Evolutionary conservation across 1,140 invertebrate species (phyloP), one percentile per base, ranked within the genome.

Genomic region (Myzus persicae): DNA sequence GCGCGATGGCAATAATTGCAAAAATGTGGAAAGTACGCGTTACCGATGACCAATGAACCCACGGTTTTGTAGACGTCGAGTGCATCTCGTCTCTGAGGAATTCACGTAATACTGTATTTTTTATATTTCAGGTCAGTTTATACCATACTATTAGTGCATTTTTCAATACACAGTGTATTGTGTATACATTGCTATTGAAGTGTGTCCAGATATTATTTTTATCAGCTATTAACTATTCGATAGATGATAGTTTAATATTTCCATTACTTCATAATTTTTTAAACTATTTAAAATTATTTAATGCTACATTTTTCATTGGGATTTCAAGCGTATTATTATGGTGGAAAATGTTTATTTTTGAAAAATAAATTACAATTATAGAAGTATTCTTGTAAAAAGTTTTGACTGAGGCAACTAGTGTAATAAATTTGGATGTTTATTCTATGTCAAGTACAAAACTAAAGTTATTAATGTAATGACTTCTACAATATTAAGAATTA

Each of bases 401-500:
- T 93, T 84, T 31, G 44, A 82, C 9, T 22, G 24, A 51, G 81
- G 67, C 36, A 93, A 93, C 91, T 93, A 85, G 44, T 85, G 81
- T 54, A 93, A 93, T 93, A 93, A 93, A 93, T 93, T 54, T 85
- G 36, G 26, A 93, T 67, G 51, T 90, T 31, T 42, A 42, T 90
- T 90, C 38, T 31, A 67, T 85, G 91, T 85, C 81, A 84, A 85
- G 46, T 31, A 54, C 46, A 85, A 84, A 93, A 82, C 91, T 93
- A 84, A 93, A 40, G 81, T 93, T 84, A 93, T 82, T 93, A 93
- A 85, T 84, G 91, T 85, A 48, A 82, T 93, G 36, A 24, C 81
- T 93, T 85, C 46, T 54, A 40, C 81, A 85, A 92, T 93, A 93
- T 93, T 93, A 93, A 85, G 81, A 54, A 93, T 93, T 93, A 84